Evolutionary conservation across 2,888 invertebrate genomes (phyloP).

Genomic region (Phragmatobia fuliginosa): DNA sequence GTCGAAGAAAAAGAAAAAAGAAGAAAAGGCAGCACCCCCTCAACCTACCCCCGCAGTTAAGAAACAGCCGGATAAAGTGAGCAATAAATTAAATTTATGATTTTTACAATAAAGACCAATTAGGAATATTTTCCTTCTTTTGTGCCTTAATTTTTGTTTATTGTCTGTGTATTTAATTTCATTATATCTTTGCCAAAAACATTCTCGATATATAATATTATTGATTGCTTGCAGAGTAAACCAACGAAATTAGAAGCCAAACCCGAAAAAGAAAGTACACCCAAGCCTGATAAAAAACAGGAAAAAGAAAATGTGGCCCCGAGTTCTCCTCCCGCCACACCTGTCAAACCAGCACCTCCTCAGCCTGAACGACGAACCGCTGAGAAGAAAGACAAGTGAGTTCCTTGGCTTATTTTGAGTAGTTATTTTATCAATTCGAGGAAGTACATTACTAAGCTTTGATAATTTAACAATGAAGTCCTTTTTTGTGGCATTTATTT

Average conservation of each 20-base stretch:
- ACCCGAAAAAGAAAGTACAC: constrained; percentile 68
- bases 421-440: not conserved
- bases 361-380: constrained; percentile 57
- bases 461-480: not conserved
- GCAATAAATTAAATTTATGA: constrained; percentile 1
- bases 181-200: too few species aligned
- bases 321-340: constrained; percentile 71
- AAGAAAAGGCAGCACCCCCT: constrained; percentile 68
- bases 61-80: constrained; percentile 79
- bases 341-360: constrained; percentile 58
- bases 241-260: constrained; percentile 71
- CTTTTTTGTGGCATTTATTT: not conserved
- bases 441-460: constrained; percentile 3
- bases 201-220: not conserved
- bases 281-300: constrained; percentile 77
- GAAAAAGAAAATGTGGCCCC: constrained; percentile 85
- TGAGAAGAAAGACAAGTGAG: constrained; percentile 80
- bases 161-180: too few species aligned
- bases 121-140: not conserved
- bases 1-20: constrained; percentile 81
- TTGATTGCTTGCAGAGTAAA: constrained; percentile 63
- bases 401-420: constrained; percentile 19
- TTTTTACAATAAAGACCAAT: not conserved
- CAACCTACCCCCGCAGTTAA: constrained; percentile 62
- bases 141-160: not conserved